phyloP scores from a whole-genome alignment of 2,113 vertebrate species.

The Phrynocephalus versicolor region DNA sequence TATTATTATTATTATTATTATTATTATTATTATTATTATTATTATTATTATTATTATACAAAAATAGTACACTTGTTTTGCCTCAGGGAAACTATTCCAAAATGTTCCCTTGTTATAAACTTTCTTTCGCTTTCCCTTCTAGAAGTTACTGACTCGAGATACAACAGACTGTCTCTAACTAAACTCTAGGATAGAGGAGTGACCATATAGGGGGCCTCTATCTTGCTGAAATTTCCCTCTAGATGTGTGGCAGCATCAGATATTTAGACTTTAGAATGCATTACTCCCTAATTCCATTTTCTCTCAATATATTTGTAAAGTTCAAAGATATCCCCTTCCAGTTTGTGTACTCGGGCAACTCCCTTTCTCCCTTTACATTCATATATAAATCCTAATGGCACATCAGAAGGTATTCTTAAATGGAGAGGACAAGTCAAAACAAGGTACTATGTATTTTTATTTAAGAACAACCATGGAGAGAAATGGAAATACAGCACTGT shows the following conservation, averaged over 20 bases:
- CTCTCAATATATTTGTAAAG: neutral
- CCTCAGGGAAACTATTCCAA: neutral
- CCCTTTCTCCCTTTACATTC: too few species aligned
- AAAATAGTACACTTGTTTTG: neutral
- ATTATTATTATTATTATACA: too few species aligned
- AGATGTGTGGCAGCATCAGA: neutral
- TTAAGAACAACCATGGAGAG: constrained; percentile 36
- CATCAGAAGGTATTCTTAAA: neutral
- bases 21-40: too few species aligned
- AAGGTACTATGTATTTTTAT: constrained; percentile 52
- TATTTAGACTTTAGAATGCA: neutral
- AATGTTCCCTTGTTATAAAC: neutral
- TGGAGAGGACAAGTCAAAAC: constrained; percentile 16
- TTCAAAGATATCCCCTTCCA: neutral
- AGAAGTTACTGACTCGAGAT: too few species aligned
- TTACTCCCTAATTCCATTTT: neutral
- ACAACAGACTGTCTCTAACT: too few species aligned
- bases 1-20: too few species aligned
- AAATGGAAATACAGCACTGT: constrained; percentile 44
- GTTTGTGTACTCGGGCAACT: neutral
- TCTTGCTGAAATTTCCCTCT: too few species aligned
- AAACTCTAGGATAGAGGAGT: too few species aligned
- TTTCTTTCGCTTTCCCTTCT: neutral
- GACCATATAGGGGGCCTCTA: too few species aligned
- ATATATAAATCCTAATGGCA: neutral